phyloP scores from a whole-genome alignment of 2,888 invertebrate species.

The Himalopsyche tibetana region DNA sequence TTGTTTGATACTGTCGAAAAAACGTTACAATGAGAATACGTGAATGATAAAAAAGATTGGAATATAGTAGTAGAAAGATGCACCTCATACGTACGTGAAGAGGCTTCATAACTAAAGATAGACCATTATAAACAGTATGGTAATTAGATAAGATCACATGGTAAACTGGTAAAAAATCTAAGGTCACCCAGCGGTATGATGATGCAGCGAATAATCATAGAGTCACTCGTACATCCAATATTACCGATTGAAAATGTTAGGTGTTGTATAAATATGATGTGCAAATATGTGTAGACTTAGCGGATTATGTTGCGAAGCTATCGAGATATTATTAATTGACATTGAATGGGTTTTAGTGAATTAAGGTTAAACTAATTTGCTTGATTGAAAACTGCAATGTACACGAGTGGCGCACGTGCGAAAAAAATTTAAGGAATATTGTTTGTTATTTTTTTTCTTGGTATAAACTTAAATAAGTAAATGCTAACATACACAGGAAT shows the following conservation, averaged over 20 bases:
- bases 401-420: not conserved
- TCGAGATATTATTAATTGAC: constrained; percentile 36
- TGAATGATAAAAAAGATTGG: too few relatives aligned
- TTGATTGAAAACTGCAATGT: constrained; percentile 28
- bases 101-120: too few relatives aligned
- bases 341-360: constrained; percentile 15
- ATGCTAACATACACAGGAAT: too few relatives aligned
- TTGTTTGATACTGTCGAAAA: too few relatives aligned
- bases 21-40: too few relatives aligned
- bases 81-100: too few relatives aligned
- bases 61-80: too few relatives aligned
- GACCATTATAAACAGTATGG: too few relatives aligned
- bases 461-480: too few relatives aligned
- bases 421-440: too few relatives aligned
- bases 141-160: not conserved
- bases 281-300: too few relatives aligned
- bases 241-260: not conserved
- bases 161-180: not conserved
- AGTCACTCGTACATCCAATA: not conserved
- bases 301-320: constrained; percentile 13
- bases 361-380: constrained; percentile 15
- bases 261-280: not conserved
- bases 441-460: too few relatives aligned
- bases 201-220: not conserved
- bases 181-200: not conserved